These are phyloP conservation scores for Amphipoea lucens DNA, from an alignment of 2,888 invertebrate genomes.

Conservation along the genomic window DNA sequence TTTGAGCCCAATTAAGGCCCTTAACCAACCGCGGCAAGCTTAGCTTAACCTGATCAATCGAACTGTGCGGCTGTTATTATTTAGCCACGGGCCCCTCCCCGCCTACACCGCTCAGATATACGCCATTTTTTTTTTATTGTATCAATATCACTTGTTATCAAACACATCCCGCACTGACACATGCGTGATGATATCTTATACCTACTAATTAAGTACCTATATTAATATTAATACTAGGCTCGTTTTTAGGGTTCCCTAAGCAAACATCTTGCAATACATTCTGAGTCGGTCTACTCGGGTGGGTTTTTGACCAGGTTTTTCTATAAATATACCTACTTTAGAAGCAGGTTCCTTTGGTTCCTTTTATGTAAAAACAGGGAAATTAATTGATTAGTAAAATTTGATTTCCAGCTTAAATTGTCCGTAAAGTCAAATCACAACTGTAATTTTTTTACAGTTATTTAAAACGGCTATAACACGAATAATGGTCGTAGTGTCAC, in stretches of 20 bases:
- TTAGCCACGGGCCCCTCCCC: neutral
- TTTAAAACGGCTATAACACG: neutral
- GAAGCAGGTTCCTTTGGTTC: neutral
- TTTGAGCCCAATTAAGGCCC: too few relatives aligned
- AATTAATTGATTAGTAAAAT: too few relatives aligned
- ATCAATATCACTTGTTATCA: conserved; percentile 39
- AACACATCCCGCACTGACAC: conserved; percentile 14
- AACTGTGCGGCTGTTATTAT: too few relatives aligned
- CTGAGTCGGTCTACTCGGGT: neutral
- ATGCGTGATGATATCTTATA: conserved; percentile 46
- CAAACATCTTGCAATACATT: neutral
- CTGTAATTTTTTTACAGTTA: neutral
- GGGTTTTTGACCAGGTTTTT: neutral
- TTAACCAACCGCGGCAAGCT: too few relatives aligned
- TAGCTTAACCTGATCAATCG: too few relatives aligned
- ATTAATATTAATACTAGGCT: conserved; percentile 20
- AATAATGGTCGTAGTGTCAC: neutral
- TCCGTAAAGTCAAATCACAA: neutral
- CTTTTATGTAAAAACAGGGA: neutral
- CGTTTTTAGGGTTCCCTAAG: conserved; percentile 27
- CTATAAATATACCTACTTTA: neutral
- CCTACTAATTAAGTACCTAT: conserved; percentile 24
- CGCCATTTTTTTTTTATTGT: conserved; percentile 14
- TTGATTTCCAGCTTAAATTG: neutral
- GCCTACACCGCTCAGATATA: neutral